Evolutionary conservation across 2,888 invertebrate genomes (phyloP), one percentile per base, ranked within the genome.

Genomic region (Drosophila acutilabella): DNA sequence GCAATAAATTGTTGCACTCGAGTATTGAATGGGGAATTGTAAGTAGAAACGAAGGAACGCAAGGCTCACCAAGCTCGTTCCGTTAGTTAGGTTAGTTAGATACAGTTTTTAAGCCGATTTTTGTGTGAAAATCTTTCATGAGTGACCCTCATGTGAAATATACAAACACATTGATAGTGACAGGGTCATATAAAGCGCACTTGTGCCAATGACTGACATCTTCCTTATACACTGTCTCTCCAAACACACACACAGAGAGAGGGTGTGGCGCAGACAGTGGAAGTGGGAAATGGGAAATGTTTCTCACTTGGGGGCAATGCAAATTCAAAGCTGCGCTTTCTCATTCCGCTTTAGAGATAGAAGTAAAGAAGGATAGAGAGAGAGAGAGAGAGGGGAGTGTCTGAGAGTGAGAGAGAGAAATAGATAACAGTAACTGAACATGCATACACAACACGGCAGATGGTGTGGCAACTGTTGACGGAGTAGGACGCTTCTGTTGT

Each of bases 201-300:
- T 87, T 84, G 84, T 87, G 88, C 84, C 81, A 87, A 78, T 84
- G 88, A 81, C 88, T 81, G 88, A 83, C 81, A 83, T 65, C 64
- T 64, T 60, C 42, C 20, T 10, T 60, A 56, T 44, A 72, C 61
- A 7, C 40, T 30, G 56, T 23, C 36, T 51, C 7, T 30, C 13
- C 47, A 16, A 4, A 58, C 14, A 30, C 13, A 54, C 18, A 23
- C 26, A 57, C 40, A 38, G 44, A 45, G 26, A 38, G 44, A 45
- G 26, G 59, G 36, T 62, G 16, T 10, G 41, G 16, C 1, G 23
- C 5, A 14, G n/a, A 20, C 36, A 50, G 36, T 58, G 33, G 4
- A 11, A 11, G 0, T 11, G 23, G 23, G 23, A 30, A 30, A 36
- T 4, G 48, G 71, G 60, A 68, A 75, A 70, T 54, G 62, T 61